These are phyloP conservation scores for Atherinosoma microstoma DNA, from an alignment of 2,797 vertebrate genomes.

Conservation along the genomic window DNA sequence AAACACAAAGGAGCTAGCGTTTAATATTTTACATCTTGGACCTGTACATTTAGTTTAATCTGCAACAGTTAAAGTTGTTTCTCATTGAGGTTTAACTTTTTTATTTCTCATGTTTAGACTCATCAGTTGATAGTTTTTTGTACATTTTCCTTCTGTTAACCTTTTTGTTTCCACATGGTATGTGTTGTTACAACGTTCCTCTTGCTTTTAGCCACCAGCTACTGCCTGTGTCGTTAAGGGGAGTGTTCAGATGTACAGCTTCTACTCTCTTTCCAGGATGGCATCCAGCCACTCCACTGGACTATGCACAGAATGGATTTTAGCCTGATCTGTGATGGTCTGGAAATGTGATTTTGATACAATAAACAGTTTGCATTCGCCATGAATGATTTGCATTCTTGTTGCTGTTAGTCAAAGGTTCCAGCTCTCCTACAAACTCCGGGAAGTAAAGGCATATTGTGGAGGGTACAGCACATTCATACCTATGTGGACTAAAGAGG, in stretches of 20 bases:
- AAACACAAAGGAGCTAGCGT: background rate
- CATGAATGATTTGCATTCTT: slow-evolving; percentile 74
- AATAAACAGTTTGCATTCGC: slow-evolving; percentile 78
- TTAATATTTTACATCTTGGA: slow-evolving; percentile 1
- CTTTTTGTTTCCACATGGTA: slow-evolving; percentile 51
- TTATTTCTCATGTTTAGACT: too few species aligned
- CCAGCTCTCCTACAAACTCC: slow-evolving; percentile 64
- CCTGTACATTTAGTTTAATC: background rate
- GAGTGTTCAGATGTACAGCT: slow-evolving; percentile 54
- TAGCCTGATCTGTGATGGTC: slow-evolving; percentile 70
- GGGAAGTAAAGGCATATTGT: slow-evolving; percentile 28
- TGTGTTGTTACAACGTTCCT: slow-evolving; percentile 55
- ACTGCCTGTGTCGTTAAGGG: slow-evolving; percentile 37
- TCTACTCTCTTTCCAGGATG: slow-evolving; percentile 48
- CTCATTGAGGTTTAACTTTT: too few species aligned
- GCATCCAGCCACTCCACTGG: slow-evolving; percentile 61
- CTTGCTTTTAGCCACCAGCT: slow-evolving; percentile 38
- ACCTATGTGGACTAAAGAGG: slow-evolving; percentile 15
- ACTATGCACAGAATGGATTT: slow-evolving; percentile 58
- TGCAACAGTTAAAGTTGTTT: background rate
- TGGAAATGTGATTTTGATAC: slow-evolving; percentile 81
- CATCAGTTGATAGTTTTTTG: too few species aligned
- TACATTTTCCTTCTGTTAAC: slow-evolving; percentile 30
- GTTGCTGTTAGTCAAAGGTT: slow-evolving; percentile 64
- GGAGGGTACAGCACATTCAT: slow-evolving; percentile 28